phyloP scores from a whole-genome alignment of 1,140 invertebrate species.

The Pectinophora gossypiella region DNA sequence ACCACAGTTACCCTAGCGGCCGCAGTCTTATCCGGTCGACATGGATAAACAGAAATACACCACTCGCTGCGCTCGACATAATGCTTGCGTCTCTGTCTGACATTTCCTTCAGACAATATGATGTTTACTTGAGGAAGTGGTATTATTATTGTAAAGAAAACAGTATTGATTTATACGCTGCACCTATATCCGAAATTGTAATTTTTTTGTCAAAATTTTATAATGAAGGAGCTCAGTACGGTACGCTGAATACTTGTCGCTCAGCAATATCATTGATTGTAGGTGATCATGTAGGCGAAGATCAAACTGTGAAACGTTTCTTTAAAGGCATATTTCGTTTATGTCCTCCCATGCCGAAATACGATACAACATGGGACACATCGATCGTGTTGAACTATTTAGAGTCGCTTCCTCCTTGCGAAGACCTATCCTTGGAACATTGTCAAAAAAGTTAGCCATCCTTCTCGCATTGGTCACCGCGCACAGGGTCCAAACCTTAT shows the following conservation, averaged over 20 bases:
- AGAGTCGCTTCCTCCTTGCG: not conserved
- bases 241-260: not conserved
- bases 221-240: not conserved
- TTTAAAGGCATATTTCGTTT: not conserved
- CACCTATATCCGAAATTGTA: not conserved
- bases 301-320: not conserved
- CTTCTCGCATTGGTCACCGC: not conserved
- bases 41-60: not conserved
- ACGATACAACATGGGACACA: not conserved
- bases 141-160: not conserved
- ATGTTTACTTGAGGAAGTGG: not conserved
- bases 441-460: not conserved
- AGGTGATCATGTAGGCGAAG: not conserved
- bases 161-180: not conserved
- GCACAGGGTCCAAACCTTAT: not conserved
- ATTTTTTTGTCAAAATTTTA: slow-evolving; percentile 3
- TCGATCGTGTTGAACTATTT: not conserved
- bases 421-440: not conserved
- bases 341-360: not conserved
- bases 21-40: not conserved
- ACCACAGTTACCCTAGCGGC: not conserved
- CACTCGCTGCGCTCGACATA: not conserved
- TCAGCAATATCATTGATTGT: not conserved
- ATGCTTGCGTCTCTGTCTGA: too few species aligned
- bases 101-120: not conserved